Evolutionary conservation across 2,888 invertebrate species (phyloP).

Genomic region (Caenorhabditis afra): DNA sequence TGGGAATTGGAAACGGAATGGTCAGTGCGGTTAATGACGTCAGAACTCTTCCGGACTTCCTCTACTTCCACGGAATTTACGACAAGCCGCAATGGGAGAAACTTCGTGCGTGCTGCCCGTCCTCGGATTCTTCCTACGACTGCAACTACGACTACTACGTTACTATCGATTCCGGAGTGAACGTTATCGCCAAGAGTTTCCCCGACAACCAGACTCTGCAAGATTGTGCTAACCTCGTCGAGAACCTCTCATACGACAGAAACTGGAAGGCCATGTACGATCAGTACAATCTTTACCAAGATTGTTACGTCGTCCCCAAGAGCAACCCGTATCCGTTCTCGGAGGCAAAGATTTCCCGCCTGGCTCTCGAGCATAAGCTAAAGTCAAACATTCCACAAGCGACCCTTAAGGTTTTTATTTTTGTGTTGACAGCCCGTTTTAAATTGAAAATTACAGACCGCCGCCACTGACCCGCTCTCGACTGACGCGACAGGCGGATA

Average conservation of each 20-base stretch:
- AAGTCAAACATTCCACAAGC: constrained; percentile 46
- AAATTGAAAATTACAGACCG: constrained; percentile 21
- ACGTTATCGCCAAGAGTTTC: constrained; percentile 59
- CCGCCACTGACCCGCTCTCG: constrained; percentile 70
- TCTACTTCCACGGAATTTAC: constrained; percentile 74
- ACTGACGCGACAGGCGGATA: constrained; percentile 75
- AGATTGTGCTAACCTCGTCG: constrained; percentile 63
- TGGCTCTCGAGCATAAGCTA: constrained; percentile 17
- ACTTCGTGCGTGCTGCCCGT: constrained; percentile 68
- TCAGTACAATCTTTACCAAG: constrained; percentile 76
- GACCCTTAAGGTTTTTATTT: constrained; percentile 31
- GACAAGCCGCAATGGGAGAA: constrained; percentile 70
- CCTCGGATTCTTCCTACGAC: constrained; percentile 51
- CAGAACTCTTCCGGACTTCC: constrained; percentile 71
- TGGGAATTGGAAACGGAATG: constrained; percentile 77
- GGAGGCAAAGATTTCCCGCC: constrained; percentile 29
- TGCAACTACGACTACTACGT: constrained; percentile 70
- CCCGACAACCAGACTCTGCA: constrained; percentile 51
- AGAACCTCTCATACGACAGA: constrained; percentile 64
- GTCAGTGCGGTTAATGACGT: constrained; percentile 69
- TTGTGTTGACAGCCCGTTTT: too few species aligned
- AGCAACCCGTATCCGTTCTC: constrained; percentile 8
- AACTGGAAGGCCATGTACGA: constrained; percentile 66
- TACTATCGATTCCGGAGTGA: constrained; percentile 44
- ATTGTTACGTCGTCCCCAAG: constrained; percentile 69